A percentile compares a stretch with the other conserved stretches of the same genome.
phyloP scores from a whole-genome alignment of 2,797 vertebrate species.

The Falco rusticolus region DNA sequence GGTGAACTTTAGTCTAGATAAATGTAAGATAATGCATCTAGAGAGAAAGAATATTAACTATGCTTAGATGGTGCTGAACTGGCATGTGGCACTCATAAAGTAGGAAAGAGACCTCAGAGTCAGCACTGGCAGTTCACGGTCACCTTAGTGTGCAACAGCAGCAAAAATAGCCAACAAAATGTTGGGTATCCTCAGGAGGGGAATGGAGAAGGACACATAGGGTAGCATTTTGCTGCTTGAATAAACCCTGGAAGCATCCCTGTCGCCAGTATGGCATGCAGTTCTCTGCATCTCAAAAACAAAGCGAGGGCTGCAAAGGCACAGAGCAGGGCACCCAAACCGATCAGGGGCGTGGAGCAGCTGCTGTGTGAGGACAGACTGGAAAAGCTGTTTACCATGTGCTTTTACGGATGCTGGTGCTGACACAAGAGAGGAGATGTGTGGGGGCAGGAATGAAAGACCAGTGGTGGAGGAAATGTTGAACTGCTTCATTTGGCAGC shows the following conservation, averaged over 20 bases:
- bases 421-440: background rate
- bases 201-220: background rate
- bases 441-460: background rate
- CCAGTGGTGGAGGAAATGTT: background rate
- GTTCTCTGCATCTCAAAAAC: background rate
- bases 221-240: background rate
- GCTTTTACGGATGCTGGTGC: background rate
- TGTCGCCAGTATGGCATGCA: rapidly evolving
- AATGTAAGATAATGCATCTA: background rate
- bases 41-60: background rate
- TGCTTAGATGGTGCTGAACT: background rate
- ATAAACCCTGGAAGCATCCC: background rate
- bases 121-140: background rate
- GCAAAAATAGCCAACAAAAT: background rate
- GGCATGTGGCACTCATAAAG: background rate
- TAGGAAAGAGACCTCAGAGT: background rate
- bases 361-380: background rate
- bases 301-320: background rate
- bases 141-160: background rate
- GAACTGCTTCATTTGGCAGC: conserved; percentile 55
- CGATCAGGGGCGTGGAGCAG: background rate
- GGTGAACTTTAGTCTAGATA: background rate
- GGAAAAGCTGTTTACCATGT: background rate
- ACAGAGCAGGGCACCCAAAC: background rate
- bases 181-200: background rate